Base-by-base conservation (phyloP, 1,140 invertebrate species). In the Leptopilina clavipes region DNA sequence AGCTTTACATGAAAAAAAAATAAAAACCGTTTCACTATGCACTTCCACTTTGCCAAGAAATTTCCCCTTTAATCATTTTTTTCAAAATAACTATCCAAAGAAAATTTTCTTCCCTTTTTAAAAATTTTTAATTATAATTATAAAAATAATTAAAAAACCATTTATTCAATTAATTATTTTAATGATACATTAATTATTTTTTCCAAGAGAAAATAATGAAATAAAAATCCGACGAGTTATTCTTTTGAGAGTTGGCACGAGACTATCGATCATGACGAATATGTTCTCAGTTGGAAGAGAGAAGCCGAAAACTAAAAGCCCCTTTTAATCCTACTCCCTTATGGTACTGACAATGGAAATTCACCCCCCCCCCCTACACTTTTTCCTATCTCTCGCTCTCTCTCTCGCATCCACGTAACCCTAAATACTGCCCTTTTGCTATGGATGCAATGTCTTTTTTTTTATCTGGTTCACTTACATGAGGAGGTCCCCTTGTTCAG, bases 261-360 rank as follows among this genome's bases (percentile, higher is more conserved):
- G 77, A 84, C 86, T 88, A 89, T 88, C 87, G 88, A 89, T 88
- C 86, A 89, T 80, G 75, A 81, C 76, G 82, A 82, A 88, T 89
- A 86, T 85, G 82, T 86, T 77, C 77, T 76, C 73, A 80, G 74
- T 73, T 25, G 25, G 59, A 77, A 82, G 79, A 80, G 77, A 79
- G 84, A 78, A 85, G 79, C 86, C 86, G 80, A 75, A 81, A 80
- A 80, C 71, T 76, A 77, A 77, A 81, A 77, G 70, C 82, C 84
- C 84, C 84, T 82, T 82, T 82, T 86, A 85, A 87, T 86, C 83
- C 84, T 74, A 83, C 82, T 76, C 86, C 85, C 87, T 81, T 85
- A 82, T 81, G 77, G 73, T 77, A 31, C 59, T 82, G 85, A 88
- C 87, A 88, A 88, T 88, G 80, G 83, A 77, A 9, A 40, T 31